Percentiles rank a stretch among this genome's conserved stretches.
These are phyloP conservation scores for Acronicta leporina DNA, from an alignment of 2,888 invertebrate genomes.

Conservation along the genomic window DNA sequence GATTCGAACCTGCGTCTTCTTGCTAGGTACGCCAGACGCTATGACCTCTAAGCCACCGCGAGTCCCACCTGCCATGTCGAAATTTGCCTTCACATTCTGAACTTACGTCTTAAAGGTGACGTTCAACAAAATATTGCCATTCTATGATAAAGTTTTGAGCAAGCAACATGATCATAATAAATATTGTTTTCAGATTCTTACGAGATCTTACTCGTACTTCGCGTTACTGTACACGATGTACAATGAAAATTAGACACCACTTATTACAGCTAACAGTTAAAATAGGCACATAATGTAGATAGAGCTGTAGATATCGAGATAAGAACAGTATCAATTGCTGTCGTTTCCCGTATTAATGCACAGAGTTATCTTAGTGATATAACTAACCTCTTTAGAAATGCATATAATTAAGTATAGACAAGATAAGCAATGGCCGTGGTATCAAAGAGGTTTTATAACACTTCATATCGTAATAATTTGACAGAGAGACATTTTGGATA, in stretches of 20 bases:
- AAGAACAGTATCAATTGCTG: slow-evolving; percentile 31
- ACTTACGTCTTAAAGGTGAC: too few relatives aligned
- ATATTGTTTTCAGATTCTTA: slow-evolving; percentile 78
- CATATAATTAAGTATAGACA: slow-evolving; percentile 21
- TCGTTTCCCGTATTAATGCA: slow-evolving; percentile 28
- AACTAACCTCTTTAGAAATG: slow-evolving; percentile 32
- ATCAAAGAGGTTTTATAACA: slow-evolving; percentile 12
- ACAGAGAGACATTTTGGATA: slow-evolving; percentile 7
- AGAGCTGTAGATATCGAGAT: slow-evolving; percentile 41
- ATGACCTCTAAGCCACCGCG: too few relatives aligned
- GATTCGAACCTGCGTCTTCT: too few relatives aligned
- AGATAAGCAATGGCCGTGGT: slow-evolving; percentile 8
- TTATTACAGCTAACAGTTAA: slow-evolving; percentile 18
- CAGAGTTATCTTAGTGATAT: slow-evolving; percentile 39
- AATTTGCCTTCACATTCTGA: too few relatives aligned
- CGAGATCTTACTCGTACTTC: slow-evolving; percentile 84
- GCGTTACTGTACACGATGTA: slow-evolving; percentile 85
- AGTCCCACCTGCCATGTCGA: too few relatives aligned
- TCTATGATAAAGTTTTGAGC: neutral
- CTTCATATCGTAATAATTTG: neutral
- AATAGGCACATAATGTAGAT: slow-evolving; percentile 38
- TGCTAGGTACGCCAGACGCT: too few relatives aligned
- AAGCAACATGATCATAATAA: neutral
- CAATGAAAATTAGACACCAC: slow-evolving; percentile 64
- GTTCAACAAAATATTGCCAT: slow-evolving; percentile 7